Base-by-base conservation (phyloP, 2,888 invertebrate species). In the Lycaena phlaeas region DNA sequence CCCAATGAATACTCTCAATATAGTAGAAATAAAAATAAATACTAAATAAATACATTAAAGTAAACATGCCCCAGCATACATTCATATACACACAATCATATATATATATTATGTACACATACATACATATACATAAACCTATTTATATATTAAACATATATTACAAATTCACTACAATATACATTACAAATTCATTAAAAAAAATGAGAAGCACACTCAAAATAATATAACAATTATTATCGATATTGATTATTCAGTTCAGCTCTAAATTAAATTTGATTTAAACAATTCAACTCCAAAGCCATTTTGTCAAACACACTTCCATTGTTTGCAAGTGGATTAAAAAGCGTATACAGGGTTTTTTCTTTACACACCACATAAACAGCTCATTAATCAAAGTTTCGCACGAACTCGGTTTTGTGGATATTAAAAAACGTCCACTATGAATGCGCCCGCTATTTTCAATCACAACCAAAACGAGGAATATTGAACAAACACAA, bases 301-400 rank as follows among this genome's bases (percentile, higher is more conserved):
- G 22, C 22, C 9, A 22, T 9, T 22, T 22, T 22, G 7, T 2
- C 6, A 22, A 31, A 31, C 34, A 22, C 22, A 34, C 34, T 11
- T 12, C 34, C 34, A 34, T 34, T 34, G 34, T 34, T 22, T 12
- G 14, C 22, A 34, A 34, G 34, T 34, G 34, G 34, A 34, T 34
- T 34, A 34, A 34, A 34, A 34, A 34, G 22, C 34, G 18, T 34
- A 34, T 34, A 18, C 18, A 22, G 22, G 34, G 34, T 18, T 22
- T 34, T 31, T 34, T 22, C 6, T 11, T 18, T 18, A 18, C 22
- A 34, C 34, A 11, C 34, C 34, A 34, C 11, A 34, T 34, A 34
- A 34, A 34, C 34, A 34, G 34, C 34, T 34, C 34, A 34, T 34
- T 34, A 34, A 34, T 34, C 34, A 34, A 34, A 22, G 18, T 34